Base-by-base conservation (phyloP, 2,888 invertebrate species). In the Trichacis sp. region DNA sequence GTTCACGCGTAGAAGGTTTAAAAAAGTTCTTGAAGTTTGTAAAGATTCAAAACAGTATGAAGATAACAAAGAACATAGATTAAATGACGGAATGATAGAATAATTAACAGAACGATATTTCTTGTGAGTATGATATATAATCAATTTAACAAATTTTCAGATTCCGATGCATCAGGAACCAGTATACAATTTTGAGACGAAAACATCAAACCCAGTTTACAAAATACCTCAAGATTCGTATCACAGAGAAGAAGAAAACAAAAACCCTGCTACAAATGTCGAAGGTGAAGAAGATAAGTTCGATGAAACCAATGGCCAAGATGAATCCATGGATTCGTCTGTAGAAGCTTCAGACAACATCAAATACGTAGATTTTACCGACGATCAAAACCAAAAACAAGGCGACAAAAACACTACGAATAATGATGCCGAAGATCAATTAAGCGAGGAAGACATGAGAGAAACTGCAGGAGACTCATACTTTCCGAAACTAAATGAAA, bases 241-340 rank as follows among this genome's bases (percentile, higher is more conserved):
- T 68, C 64, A 9, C 71, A 68, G 40, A 52, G 80, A 79, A 0
- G 57, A 77, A 9, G 77, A 76, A 42, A 80, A 81, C 46, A 76
- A 78, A 54, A 78, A 81, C 73, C 80, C 81, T 33, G 69, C 71
- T 1, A 75, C 72, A 9, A 69, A 78, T 57, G 70, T 75, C 1
- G 75, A 78, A 45, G 49, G 65, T 5, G 73, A 74, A 38, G 60
- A 66, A 17, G 70, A 66, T 0, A 74, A 48, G 40, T 55, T 60
- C 2, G 58, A 30, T n/a, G n/a, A 61, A 58, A 9, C 52, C 40
- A 4, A 48, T 20, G 56, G 68, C 30, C 48, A 71, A 19, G 69
- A 69, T 6, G 64, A 71, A 47, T 18, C 43, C 36, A 30, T 65
- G 14, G 78, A 78, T 58, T 79, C 80, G 0, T 76, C 74, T 1